A percentile compares a stretch with the other conserved stretches of the same genome.
phyloP scores from a whole-genome alignment of 1,140 invertebrate species.

The Drosophila jambulina region DNA sequence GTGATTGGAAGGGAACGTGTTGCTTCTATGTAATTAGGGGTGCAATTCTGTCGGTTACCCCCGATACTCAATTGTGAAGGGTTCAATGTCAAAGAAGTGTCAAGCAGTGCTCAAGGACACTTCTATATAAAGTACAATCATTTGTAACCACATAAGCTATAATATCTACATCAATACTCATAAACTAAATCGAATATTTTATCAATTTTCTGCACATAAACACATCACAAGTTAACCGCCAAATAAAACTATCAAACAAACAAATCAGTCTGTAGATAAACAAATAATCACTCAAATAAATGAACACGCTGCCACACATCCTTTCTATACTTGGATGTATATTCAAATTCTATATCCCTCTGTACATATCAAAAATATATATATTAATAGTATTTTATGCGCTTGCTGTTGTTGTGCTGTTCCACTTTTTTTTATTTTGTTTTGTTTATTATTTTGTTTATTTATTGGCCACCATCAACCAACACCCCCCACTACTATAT shows the following conservation, averaged over 20 bases:
- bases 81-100: constrained; percentile 45
- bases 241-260: constrained; percentile 48
- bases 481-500: constrained; percentile 1
- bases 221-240: constrained; percentile 6
- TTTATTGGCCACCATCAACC: constrained; percentile 18
- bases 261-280: constrained; percentile 54
- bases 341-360: constrained; percentile 20
- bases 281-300: constrained; percentile 60
- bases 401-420: constrained; percentile 71
- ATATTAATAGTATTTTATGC: constrained; percentile 63
- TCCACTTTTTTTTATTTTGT: constrained; percentile 34
- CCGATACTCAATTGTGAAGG: constrained; percentile 16
- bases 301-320: constrained; percentile 26
- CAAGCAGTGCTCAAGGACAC: constrained; percentile 11
- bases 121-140: neutral
- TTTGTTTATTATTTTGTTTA: constrained; percentile 28
- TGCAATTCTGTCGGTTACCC: constrained; percentile 43
- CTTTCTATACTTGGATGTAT: constrained; percentile 24
- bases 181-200: constrained; percentile 7
- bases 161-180: constrained; percentile 7
- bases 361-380: constrained; percentile 34
- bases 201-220: constrained; percentile 7
- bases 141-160: constrained; percentile 2
- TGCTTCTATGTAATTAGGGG: constrained; percentile 66
- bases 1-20: constrained; percentile 9